Conservation (phyloP, 2,113 vertebrate genomes). For the Acanthisitta chloris region DNA sequence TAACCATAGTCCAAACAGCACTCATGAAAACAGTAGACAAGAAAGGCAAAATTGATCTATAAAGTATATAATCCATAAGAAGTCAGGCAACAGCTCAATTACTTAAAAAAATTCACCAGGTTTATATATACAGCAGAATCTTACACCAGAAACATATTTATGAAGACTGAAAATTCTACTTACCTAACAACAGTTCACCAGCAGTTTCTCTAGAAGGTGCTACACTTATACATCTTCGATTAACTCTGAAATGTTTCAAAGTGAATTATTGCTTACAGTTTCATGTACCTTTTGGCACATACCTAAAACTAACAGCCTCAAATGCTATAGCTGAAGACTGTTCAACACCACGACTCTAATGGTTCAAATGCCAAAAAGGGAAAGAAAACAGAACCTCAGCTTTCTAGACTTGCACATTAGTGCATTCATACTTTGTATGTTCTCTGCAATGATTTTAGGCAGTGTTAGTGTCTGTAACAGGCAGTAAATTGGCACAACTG, state of each 20-base stretch:
- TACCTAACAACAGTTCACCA: slow-evolving; percentile 93
- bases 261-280: neutral
- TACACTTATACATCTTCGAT: slow-evolving; percentile 91
- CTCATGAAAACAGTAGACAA: neutral
- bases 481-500: neutral
- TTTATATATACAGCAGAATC: neutral
- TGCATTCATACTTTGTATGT: neutral
- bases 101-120: neutral
- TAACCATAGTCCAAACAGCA: neutral
- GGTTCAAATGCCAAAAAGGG: neutral
- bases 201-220: slow-evolving; percentile 94
- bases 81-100: neutral
- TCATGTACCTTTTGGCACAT: neutral
- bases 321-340: neutral
- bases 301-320: neutral
- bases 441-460: neutral
- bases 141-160: neutral
- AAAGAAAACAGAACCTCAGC: neutral
- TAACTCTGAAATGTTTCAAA: slow-evolving; percentile 81
- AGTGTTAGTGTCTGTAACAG: neutral
- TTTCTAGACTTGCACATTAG: neutral
- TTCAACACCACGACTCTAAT: neutral
- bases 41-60: neutral
- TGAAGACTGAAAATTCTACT: slow-evolving; percentile 11
- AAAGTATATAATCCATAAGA: neutral